phyloP scores from a whole-genome alignment of 2,797 vertebrate species.

The Eupleurogrammus muticus region DNA sequence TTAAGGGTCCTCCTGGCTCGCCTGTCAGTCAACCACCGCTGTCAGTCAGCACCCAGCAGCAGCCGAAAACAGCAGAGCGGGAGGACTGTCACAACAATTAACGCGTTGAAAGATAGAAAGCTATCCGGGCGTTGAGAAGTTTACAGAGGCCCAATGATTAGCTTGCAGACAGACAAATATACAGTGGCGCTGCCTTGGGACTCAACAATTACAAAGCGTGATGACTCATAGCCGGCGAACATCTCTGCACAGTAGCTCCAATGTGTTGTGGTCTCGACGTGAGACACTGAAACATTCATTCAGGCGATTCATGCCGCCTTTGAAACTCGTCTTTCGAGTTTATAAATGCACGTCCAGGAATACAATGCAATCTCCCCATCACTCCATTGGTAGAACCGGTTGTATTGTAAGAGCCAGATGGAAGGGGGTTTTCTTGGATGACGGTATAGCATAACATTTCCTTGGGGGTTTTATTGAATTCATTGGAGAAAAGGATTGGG shows the following conservation, averaged over 20 bases:
- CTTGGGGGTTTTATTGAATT: constrained; percentile 6
- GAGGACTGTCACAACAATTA: too few relatives aligned
- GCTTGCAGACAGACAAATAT: constrained; percentile 9
- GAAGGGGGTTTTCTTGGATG: neutral
- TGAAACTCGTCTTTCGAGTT: neutral
- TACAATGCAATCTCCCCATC: constrained; percentile 11
- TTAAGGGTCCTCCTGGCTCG: too few relatives aligned
- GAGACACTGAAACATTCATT: neutral
- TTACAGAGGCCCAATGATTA: constrained; percentile 3
- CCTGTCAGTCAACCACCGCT: too few relatives aligned
- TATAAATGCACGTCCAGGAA: neutral
- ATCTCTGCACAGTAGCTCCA: neutral
- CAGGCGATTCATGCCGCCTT: neutral
- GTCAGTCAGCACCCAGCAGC: too few relatives aligned
- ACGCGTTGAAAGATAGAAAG: neutral
- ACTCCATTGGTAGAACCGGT: neutral
- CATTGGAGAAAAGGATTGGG: neutral
- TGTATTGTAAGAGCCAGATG: neutral
- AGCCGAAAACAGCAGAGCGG: too few relatives aligned
- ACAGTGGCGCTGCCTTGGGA: constrained; percentile 13
- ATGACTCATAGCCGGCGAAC: constrained; percentile 12
- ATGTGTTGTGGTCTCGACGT: constrained; percentile 1
- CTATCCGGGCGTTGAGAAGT: constrained; percentile 1
- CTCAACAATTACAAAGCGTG: constrained; percentile 15
- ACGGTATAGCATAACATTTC: neutral